Evolutionary conservation across 2,113 vertebrate species (phyloP), one percentile per base, ranked within the genome.

Genomic region (Engraulis encrasicolus): DNA sequence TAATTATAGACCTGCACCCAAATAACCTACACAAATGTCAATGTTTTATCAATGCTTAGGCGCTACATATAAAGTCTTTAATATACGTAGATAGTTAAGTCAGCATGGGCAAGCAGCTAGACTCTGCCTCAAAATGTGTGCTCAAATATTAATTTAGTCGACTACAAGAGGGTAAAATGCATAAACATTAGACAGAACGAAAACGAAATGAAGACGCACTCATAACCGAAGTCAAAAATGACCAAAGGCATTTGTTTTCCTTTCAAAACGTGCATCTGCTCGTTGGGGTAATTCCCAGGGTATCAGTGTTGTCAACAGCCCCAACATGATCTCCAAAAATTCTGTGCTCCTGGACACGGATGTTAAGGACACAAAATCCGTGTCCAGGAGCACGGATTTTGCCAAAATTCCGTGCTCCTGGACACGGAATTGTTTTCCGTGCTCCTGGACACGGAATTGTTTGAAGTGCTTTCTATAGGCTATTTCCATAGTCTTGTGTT

Each of bases 161-260:
- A 74, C 34, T 36, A 27, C 11, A 34, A n/a, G 7, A 74, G 15
- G 66, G 31, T 74, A 14, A 74, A 31, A 74, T 74, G 66, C 61
- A 66, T 23, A 6, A 11, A 66, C 23, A 23, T 66, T 27, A 0
- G 7, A 27, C 58, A 66, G n/a, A 11, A 15, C 15, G 34, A 27
- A 71, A 31, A 31, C 0, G 6, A 27, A n/a, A n/a, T n/a, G n/a
- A 66, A 27, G 11, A 71, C 4, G 61, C 66, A 74, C 34, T 74
- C 31, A 34, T 74, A 36, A 74, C 17, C 66, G 34, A 74, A 74
- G 27, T 27, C 31, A 74, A 74, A 74, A 74, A 74, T 74, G 66
- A 74, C 66, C 66, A 74, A 74, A 74, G 66, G 66, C 66, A 34
- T 74, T 74, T 74, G 66, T 74, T 74, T 74, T 74, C 2, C 66